A percentile compares a stretch with the other conserved stretches of the same genome.
phyloP scores from a whole-genome alignment of 2,888 invertebrate species.

The Congeria kusceri region DNA sequence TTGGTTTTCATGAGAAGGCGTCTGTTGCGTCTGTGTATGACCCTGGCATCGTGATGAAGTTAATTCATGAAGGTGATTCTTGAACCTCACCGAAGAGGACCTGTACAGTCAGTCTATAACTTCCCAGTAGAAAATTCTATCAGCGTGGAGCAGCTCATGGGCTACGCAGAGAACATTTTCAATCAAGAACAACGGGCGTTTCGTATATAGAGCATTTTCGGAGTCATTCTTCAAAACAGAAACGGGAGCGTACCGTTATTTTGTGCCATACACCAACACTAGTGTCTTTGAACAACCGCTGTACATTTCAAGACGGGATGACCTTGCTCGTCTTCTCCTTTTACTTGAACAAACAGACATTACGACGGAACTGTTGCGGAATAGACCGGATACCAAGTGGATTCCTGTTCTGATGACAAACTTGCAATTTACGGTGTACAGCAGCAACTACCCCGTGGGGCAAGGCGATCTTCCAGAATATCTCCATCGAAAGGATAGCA shows the following conservation, averaged over 20 bases:
- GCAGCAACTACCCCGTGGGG: conserved; percentile 45
- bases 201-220: conserved; percentile 42
- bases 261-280: conserved; percentile 50
- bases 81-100: conserved; percentile 18
- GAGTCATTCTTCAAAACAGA: conserved; percentile 43
- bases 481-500: conserved; percentile 18
- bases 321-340: conserved; percentile 24
- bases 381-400: too few relatives aligned
- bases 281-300: conserved; percentile 44
- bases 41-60: conserved; percentile 33
- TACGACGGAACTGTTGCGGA: conserved; percentile 45
- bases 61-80: conserved; percentile 27
- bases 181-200: conserved; percentile 31
- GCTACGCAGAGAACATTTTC: conserved; percentile 20
- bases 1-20: too few relatives aligned
- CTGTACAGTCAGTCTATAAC: conserved; percentile 32
- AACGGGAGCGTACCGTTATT: conserved; percentile 56
- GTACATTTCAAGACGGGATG: too few relatives aligned
- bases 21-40: too few relatives aligned
- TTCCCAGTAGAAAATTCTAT: conserved; percentile 36
- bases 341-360: conserved; percentile 40
- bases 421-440: conserved; percentile 29
- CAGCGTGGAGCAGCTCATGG: conserved; percentile 15
- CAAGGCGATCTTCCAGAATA: conserved; percentile 33
- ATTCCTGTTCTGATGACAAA: conserved; percentile 60